These are phyloP conservation scores for Heterohyrax brucei DNA, from an alignment of 2,797 vertebrate genomes.

Conservation along the genomic window DNA sequence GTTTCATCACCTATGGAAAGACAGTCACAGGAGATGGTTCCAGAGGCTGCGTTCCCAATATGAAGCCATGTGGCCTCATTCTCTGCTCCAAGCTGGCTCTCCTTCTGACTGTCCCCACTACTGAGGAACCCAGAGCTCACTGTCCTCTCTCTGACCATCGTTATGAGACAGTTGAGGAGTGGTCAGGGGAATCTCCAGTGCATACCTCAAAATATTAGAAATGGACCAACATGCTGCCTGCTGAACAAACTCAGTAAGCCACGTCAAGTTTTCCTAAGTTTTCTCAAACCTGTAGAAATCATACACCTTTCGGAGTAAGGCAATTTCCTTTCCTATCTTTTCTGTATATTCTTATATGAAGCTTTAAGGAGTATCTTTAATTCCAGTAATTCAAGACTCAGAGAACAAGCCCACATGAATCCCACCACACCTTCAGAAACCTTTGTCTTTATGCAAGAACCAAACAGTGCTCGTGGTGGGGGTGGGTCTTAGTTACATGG, in stretches of 20 bases:
- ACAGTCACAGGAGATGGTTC: background rate
- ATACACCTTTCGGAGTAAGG: background rate
- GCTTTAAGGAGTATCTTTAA: conserved; percentile 9
- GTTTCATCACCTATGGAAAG: conserved; percentile 1
- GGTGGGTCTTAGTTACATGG: background rate
- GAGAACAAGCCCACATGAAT: background rate
- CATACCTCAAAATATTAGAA: background rate
- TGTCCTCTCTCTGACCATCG: background rate
- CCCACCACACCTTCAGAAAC: conserved; percentile 2
- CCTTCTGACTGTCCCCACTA: background rate
- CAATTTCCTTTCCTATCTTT: background rate
- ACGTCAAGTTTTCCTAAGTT: background rate
- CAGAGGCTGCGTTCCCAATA: conserved; percentile 52
- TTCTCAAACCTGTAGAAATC: background rate
- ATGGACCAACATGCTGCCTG: background rate
- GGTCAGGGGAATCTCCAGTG: background rate
- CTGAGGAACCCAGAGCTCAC: background rate
- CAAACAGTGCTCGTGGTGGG: background rate
- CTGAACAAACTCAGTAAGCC: background rate
- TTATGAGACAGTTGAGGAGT: too few species aligned
- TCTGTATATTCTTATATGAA: conserved; percentile 33
- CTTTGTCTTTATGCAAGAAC: background rate
- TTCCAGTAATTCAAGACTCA: conserved; percentile 55
- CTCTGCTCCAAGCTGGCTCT: background rate
- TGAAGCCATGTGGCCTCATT: background rate